Percentiles rank a stretch among this genome's conserved stretches.
Conservation (phyloP, 2,888 invertebrate genomes). For the Pycnomerus fuliginosus region DNA sequence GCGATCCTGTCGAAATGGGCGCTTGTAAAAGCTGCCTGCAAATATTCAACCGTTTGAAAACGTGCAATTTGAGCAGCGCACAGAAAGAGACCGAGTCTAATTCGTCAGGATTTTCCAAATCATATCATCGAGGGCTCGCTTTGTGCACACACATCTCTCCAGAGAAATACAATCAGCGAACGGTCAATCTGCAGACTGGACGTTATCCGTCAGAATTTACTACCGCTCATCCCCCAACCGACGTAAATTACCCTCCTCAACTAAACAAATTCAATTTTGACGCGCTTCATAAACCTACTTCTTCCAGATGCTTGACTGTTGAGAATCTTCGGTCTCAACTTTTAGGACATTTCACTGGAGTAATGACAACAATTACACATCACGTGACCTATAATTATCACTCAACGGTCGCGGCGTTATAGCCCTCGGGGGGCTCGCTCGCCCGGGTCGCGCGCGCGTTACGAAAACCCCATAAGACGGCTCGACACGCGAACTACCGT, state of each 20-base stretch:
- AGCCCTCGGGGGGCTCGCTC: conserved; percentile 35
- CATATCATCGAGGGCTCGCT: conserved; percentile 42
- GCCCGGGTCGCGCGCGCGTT: conserved; percentile 17
- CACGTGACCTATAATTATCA: conserved; percentile 51
- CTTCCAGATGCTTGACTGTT: too few species aligned
- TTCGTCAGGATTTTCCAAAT: conserved; percentile 39
- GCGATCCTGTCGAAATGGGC: conserved; percentile 8
- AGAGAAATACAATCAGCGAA: conserved; percentile 29
- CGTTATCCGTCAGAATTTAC: conserved; percentile 31
- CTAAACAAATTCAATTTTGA: conserved; percentile 20
- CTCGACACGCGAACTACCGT: conserved; percentile 38
- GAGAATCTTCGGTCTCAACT: too few species aligned
- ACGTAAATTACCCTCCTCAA: conserved; percentile 36
- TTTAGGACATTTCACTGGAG: conserved; percentile 16
- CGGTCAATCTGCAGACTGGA: conserved; percentile 30
- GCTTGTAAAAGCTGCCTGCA: conserved; percentile 16
- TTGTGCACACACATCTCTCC: conserved; percentile 27
- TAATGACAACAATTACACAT: conserved; percentile 49
- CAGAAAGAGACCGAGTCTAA: conserved; percentile 11
- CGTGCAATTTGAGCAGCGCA: conserved; percentile 14
- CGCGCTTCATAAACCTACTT: too few species aligned
- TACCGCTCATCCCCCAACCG: conserved; percentile 22
- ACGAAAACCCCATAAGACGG: conserved; percentile 28
- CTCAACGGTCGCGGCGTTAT: conserved; percentile 27
- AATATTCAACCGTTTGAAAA: conserved; percentile 18